These are phyloP conservation scores for Diaperis boleti DNA, from an alignment of 2,888 invertebrate genomes.

Conservation along the genomic window DNA sequence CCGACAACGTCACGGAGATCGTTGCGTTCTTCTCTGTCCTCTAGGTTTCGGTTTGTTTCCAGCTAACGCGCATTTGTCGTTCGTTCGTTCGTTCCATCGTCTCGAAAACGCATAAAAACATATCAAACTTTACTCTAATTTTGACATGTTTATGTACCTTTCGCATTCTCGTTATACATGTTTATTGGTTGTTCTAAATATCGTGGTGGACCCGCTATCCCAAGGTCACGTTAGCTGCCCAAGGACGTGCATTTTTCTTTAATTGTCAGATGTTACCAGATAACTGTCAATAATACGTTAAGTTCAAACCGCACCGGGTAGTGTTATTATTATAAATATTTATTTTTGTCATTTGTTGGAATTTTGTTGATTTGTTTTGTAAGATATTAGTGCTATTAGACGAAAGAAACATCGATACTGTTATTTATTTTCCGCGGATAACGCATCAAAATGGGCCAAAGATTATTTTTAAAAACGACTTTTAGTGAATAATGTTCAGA, in stretches of 20 bases:
- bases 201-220: background rate
- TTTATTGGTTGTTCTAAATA: slow-evolving; percentile 19
- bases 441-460: slow-evolving; percentile 45
- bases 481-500: slow-evolving; percentile 35
- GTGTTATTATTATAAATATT: slow-evolving; percentile 32
- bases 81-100: background rate
- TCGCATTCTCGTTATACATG: slow-evolving; percentile 12
- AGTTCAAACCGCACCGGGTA: slow-evolving; percentile 33
- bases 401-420: slow-evolving; percentile 40
- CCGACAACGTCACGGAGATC: slow-evolving; percentile 22
- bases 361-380: slow-evolving; percentile 35
- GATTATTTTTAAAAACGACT: slow-evolving; percentile 40
- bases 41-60: slow-evolving; percentile 32
- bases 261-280: slow-evolving; percentile 51
- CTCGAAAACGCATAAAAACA: slow-evolving; percentile 30
- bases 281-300: slow-evolving; percentile 48
- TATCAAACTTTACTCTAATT: slow-evolving; percentile 36
- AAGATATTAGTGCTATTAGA: slow-evolving; percentile 18
- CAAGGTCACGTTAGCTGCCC: slow-evolving; percentile 45
- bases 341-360: slow-evolving; percentile 32
- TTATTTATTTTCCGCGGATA: slow-evolving; percentile 41
- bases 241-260: slow-evolving; percentile 50
- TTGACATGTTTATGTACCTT: slow-evolving; percentile 21
- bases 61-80: slow-evolving; percentile 32
- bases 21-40: slow-evolving; percentile 23